Evolutionary conservation across 1,140 invertebrate species (phyloP).

Genomic region (Caligus rogercresseyi): DNA sequence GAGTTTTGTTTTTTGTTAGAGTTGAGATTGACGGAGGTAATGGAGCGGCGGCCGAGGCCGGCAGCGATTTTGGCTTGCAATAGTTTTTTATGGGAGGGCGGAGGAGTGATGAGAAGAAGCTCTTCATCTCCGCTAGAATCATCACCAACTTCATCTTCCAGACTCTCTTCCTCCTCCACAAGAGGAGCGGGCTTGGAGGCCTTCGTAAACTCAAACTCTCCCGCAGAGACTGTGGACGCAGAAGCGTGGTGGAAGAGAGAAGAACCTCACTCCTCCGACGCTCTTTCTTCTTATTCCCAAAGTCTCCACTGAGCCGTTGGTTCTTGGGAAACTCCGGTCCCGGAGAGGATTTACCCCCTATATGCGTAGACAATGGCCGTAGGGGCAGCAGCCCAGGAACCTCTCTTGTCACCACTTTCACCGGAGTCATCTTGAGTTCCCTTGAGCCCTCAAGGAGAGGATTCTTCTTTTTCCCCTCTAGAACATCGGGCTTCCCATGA

Average conservation of each 20-base stretch:
- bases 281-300: neutral
- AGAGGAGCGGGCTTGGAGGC: neutral
- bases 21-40: neutral
- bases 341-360: neutral
- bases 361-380: neutral
- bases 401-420: neutral
- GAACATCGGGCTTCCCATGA: neutral
- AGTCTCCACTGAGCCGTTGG: neutral
- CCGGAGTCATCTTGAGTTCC: neutral
- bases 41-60: neutral
- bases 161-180: neutral
- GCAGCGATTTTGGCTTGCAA: neutral
- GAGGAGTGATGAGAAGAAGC: neutral
- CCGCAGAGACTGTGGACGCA: neutral
- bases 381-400: neutral
- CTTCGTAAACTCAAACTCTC: neutral
- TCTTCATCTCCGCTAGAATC: neutral
- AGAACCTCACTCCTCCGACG: neutral
- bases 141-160: no score
- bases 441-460: neutral
- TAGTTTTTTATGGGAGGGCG: neutral
- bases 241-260: neutral
- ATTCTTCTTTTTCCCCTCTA: neutral
- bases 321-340: neutral
- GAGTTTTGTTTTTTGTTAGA: neutral